Base-by-base conservation (phyloP, 2,888 invertebrate species). In the Anthrax anthrax region DNA sequence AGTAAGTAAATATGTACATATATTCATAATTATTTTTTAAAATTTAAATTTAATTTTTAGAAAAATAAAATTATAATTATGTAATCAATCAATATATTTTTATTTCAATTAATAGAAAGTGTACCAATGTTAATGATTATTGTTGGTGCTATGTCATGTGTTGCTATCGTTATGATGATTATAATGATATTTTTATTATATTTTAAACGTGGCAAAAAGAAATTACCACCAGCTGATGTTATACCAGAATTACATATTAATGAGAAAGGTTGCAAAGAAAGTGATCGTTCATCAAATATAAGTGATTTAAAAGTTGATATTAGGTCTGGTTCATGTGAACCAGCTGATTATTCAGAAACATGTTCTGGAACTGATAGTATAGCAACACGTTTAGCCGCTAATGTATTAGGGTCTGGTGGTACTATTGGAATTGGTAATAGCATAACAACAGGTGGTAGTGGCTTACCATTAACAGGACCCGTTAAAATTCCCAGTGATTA, bases 221-320 rank as follows among this genome's bases (percentile, higher is more conserved):
- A 69, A 18, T 60, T 68, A 50, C 68, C 69, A 17, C 55, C 53
- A 1, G 68, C 69, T 9, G 63, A 76, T 59, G 72, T 74, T 56
- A 79, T 82, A 56, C 78, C 77, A 4, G 77, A 77, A 29, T 54
- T 55, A 46, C 69, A 74, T 53, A 73, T 74, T 38, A 71, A 69
- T 42, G 73, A 74, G 55, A 74, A 74, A 55, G 72, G 72, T 52
- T 80, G 75, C 54, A 81, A 82, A 55, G 82, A 81, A 65, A 89
- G 89, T 48, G 91, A 92, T 64, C 76, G 88, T 55, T 89, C 89
- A 59, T 91, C 91, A 44, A 90, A 90, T 63, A 89, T 91, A 58
- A 91, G 91, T 54, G 91, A 91, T 69, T 72, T 91, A 62, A 92
- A 92, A 69, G 75, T 89, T 53, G 91, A 92, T 67, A 75, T 91